Conservation (phyloP, 2,888 invertebrate species). For the Panorpa germanica region DNA sequence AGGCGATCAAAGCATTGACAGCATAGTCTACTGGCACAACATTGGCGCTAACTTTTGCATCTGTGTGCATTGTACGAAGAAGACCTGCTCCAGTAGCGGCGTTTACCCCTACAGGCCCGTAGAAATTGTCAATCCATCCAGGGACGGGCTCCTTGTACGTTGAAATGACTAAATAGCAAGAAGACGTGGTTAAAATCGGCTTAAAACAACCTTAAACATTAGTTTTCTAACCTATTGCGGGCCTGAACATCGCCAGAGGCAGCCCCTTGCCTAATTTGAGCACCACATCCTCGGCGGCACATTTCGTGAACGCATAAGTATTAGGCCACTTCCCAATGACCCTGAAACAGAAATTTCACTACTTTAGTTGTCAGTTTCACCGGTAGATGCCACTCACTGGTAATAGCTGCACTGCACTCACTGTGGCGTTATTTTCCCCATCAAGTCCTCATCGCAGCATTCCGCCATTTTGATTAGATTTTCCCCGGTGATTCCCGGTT, state of each 20-base stretch:
- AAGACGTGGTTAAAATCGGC: too few species aligned
- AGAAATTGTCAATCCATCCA: constrained; percentile 53
- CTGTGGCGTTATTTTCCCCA: constrained; percentile 19
- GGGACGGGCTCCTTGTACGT: constrained; percentile 29
- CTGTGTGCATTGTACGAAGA: constrained; percentile 22
- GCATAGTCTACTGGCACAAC: constrained; percentile 27
- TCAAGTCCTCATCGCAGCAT: constrained; percentile 18
- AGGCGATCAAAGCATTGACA: constrained; percentile 24
- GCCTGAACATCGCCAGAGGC: constrained; percentile 45
- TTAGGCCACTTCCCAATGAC: constrained; percentile 34
- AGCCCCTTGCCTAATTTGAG: constrained; percentile 31
- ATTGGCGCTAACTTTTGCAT: constrained; percentile 19
- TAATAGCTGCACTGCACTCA: too few species aligned
- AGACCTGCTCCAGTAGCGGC: constrained; percentile 45
- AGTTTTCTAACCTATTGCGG: constrained; percentile 45
- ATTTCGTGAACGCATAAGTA: constrained; percentile 55
- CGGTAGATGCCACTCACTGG: too few species aligned
- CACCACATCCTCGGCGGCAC: constrained; percentile 42
- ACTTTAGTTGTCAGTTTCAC: neutral
- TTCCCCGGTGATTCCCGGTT: constrained; percentile 19
- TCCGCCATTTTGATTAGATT: constrained; percentile 20
- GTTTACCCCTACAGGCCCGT: constrained; percentile 34
- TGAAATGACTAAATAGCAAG: too few species aligned
- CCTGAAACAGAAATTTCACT: constrained; percentile 9
- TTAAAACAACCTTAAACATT: too few species aligned